Evolutionary conservation across 35 echinoderm and acorn worm species (phyloP).

Genomic region (Nesometra sesokonis): DNA sequence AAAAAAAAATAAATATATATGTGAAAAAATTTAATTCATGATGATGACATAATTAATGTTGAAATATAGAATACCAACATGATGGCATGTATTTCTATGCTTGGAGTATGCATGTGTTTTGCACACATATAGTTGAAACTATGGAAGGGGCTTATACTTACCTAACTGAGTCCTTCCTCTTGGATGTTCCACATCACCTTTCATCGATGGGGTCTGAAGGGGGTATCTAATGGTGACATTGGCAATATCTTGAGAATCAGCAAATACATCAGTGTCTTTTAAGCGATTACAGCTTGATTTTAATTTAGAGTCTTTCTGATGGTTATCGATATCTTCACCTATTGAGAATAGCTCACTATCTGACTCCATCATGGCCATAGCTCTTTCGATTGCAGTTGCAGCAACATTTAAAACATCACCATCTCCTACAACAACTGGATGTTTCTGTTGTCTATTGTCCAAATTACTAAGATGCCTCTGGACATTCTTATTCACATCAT

Average conservation of each 20-base stretch:
- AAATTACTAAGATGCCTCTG: not conserved
- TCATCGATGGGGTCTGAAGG: not conserved
- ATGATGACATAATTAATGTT: no score
- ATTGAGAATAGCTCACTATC: not conserved
- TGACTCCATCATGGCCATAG: not conserved
- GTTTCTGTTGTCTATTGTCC: not conserved
- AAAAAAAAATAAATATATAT: no score
- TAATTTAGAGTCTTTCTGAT: not conserved
- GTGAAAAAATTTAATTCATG: no score
- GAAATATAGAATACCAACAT: no score
- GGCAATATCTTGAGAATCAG: not conserved
- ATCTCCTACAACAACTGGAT: not conserved
- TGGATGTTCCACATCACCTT: not conserved
- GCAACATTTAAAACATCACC: not conserved
- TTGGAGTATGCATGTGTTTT: no score
- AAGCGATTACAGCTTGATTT: not conserved
- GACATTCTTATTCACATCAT: not conserved
- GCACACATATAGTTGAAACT: no score
- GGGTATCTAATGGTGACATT: not conserved
- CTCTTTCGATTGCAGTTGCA: not conserved
- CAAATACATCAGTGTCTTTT: not conserved
- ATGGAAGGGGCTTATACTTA: no score
- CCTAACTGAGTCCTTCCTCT: no score
- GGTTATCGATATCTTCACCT: not conserved
- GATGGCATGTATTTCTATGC: no score